Base-by-base conservation (phyloP, 2,113 vertebrate species). In the Barbus barbus region DNA sequence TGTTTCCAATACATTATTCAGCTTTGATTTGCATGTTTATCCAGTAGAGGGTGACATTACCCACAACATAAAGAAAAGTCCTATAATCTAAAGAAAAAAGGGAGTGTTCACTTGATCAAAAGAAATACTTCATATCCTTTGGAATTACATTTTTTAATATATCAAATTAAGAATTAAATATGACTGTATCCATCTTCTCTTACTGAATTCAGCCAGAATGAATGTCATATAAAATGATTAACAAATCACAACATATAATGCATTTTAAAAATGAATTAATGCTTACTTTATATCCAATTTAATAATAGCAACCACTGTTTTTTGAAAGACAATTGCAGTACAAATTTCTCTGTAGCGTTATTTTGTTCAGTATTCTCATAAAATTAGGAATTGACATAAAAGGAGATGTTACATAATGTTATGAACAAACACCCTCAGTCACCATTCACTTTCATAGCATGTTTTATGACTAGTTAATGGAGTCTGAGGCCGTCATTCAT, bases 41-140 rank as follows among this genome's bases (percentile, higher is more conserved):
- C 65, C 83, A 78, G 61, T 28, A 78, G 83, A 84, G 31, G 75
- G 75, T 58, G 33, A 51, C 63, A 84, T 44, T 56, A 24, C 31
- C 11, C 63, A 78, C 2, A 31, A 7, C 14, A 71, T 24, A 26
- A 63, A 60, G 14, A 11, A 28, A 41, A 58, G 13, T 2, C 5
- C 18, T 6, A 22, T 20, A 60, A 16, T 33, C 67, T 72, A 46
- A 36, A 33, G 48, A 76, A 51, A 16, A 33, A 0, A 22, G 20
- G 22, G 58, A 20, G 58, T 20, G 8, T 22, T 28, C 6, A 1
- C 22, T 31, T n/a, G 20, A 28, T 13, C 2, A 58, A n/a, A 36
- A n/a, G 1, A 12, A 53, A 12, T 3, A 0, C 0, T 38, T 36
- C 18, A 13, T 20, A 20, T 77, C 3, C 11, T 22, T 20, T 20